These are phyloP conservation scores for Myotis daubentonii DNA, from an alignment of 2,797 vertebrate genomes.

Conservation along the genomic window DNA sequence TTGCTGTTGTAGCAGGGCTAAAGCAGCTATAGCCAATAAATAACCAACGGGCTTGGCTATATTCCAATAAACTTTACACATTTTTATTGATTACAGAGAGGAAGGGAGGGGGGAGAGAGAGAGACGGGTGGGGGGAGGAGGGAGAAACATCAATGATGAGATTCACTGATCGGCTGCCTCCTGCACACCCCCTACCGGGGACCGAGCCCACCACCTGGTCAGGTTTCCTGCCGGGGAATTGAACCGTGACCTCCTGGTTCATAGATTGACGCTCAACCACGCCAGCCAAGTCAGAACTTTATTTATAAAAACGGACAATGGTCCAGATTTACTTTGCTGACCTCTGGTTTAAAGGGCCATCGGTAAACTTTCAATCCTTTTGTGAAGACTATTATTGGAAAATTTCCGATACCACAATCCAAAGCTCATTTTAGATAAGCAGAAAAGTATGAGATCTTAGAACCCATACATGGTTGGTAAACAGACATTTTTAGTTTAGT, in stretches of 20 bases:
- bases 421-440: background rate
- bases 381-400: background rate
- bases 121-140: too few relatives aligned
- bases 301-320: background rate
- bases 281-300: background rate
- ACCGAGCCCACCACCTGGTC: too few relatives aligned
- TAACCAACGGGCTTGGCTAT: background rate
- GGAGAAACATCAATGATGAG: too few relatives aligned
- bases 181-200: too few relatives aligned
- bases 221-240: too few relatives aligned
- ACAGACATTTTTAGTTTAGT: background rate
- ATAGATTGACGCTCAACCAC: too few relatives aligned
- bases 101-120: too few relatives aligned
- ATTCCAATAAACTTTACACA: background rate
- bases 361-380: background rate
- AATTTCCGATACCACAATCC: background rate
- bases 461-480: background rate
- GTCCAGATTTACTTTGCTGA: background rate
- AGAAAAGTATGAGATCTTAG: background rate
- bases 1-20: background rate
- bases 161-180: too few relatives aligned
- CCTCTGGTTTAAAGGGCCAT: background rate
- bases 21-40: background rate
- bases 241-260: too few relatives aligned
- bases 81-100: too few relatives aligned